Evolutionary conservation across 2,797 vertebrate genomes (phyloP), one percentile per base, ranked within the genome.

Genomic region (Harpagifer antarcticus): DNA sequence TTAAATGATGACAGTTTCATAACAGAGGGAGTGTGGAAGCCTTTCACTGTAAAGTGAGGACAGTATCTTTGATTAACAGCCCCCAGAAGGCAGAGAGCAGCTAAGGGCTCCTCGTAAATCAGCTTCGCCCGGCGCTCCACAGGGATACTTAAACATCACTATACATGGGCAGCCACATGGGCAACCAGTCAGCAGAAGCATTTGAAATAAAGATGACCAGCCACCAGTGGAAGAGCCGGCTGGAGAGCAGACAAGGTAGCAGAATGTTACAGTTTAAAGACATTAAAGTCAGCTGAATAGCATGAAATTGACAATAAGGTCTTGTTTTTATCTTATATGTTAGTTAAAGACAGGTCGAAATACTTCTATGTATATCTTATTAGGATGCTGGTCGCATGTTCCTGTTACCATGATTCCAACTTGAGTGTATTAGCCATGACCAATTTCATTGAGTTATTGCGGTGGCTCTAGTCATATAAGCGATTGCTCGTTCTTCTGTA

Each of bases 51-150:
- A 72, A 84, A 81, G 52, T 50, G 65, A 75, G 50, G 54, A 52
- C 49, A 50, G 66, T 81, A 74, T 66, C 75, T 82, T 82, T 87
- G 79, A 86, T 88, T 76, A 85, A 86, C 63, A 76, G 78, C 74
- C 66, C 33, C 57, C 72, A 63, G 60, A 68, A 87, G 79, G 78
- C 69, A 79, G 73, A 45, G 48, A 82, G 65, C 76, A 79, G 42
- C 66, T 81, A 81, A 88, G 78, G 71, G 68, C 64, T 69, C 40
- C 57, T 77, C 57, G 9, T 82, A 79, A 73, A 89, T 87, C 82
- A 81, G 78, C 71, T 43, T 55, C 60, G 17, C 33, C 44, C 65
- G 67, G 43, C 3, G 16, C 68, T 83, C 61, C 69, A 81, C 72
- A 43, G 48, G 59, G 65, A 79, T 74, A 78, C 68, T 81, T 72